Conservation (phyloP, 2,797 vertebrate genomes). For the Cyclopterus lumpus region DNA sequence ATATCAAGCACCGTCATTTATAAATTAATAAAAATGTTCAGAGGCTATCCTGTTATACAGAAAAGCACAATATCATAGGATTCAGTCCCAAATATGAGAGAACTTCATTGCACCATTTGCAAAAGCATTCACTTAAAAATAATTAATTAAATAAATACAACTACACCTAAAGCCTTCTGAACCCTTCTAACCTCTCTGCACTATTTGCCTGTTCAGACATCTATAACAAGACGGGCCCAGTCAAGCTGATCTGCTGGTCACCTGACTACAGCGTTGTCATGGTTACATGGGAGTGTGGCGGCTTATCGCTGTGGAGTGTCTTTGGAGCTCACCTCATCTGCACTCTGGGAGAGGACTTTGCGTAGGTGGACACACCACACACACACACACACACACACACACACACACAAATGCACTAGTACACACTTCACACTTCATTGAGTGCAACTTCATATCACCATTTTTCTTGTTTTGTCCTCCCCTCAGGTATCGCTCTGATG, state of each 20-base stretch:
- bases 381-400: conserved; percentile 2
- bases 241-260: conserved; percentile 95
- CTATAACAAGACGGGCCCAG: conserved; percentile 97
- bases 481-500: conserved; percentile 93
- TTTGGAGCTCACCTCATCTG: conserved; percentile 99
- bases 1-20: too few species aligned
- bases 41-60: neutral
- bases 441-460: neutral
- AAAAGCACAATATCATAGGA: neutral
- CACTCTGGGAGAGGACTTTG: conserved; percentile 97
- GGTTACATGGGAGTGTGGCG: conserved; percentile 96
- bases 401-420: neutral
- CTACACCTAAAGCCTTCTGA: neutral
- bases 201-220: conserved; percentile 85
- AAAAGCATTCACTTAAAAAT: neutral
- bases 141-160: neutral
- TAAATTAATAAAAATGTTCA: too few species aligned
- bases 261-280: conserved; percentile 96
- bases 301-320: conserved; percentile 97
- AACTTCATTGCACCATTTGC: neutral
- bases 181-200: neutral
- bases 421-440: neutral
- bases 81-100: neutral
- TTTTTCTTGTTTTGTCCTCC: neutral
- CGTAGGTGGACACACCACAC: conserved; percentile 83